Evolutionary conservation across 2,797 vertebrate species (phyloP).

Genomic region (Esox lucius): DNA sequence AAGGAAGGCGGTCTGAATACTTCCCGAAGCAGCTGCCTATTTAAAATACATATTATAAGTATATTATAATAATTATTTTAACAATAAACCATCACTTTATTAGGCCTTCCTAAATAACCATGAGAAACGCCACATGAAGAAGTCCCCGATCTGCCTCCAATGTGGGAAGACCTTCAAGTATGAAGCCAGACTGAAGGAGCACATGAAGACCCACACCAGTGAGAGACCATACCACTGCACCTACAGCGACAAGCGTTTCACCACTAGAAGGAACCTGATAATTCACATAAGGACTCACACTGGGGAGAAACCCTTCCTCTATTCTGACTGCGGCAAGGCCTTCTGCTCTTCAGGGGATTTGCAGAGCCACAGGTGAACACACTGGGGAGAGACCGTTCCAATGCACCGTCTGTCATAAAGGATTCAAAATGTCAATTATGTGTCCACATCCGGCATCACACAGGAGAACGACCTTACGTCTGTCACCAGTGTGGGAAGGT

Average conservation of each 20-base stretch:
- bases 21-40: too few species aligned
- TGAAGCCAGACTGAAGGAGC: constrained; percentile 73
- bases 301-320: constrained; percentile 69
- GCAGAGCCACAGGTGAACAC: too few species aligned
- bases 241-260: constrained; percentile 72
- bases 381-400: too few species aligned
- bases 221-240: constrained; percentile 74
- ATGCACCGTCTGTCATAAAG: too few species aligned
- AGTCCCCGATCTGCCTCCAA: constrained; percentile 66
- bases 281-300: constrained; percentile 75
- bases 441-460: constrained; percentile 55
- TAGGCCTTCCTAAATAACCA: constrained; percentile 42
- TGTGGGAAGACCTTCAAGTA: constrained; percentile 71
- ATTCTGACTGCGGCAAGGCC: constrained; percentile 71
- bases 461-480: constrained; percentile 44
- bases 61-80: too few species aligned
- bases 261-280: constrained; percentile 68
- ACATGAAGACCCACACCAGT: constrained; percentile 73
- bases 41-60: constrained; percentile 60
- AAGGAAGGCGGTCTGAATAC: too few species aligned
- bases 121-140: constrained; percentile 68
- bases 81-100: too few species aligned
- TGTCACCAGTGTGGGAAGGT: constrained; percentile 57
- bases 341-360: constrained; percentile 76
- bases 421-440: too few species aligned